Evolutionary conservation across 2,888 invertebrate genomes (phyloP).

Genomic region (Pollenia angustigena): DNA sequence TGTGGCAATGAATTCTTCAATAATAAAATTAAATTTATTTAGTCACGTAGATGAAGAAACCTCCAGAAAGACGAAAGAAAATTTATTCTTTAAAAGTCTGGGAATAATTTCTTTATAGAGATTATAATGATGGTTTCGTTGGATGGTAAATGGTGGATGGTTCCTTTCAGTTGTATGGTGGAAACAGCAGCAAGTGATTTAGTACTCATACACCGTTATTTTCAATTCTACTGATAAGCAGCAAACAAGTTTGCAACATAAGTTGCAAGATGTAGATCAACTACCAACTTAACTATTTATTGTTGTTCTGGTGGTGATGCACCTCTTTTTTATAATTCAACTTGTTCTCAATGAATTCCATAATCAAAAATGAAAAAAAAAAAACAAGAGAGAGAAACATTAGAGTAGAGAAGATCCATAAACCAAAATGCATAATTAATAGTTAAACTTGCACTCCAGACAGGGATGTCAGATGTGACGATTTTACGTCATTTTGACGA

Average conservation of each 20-base stretch:
- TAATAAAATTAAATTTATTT: slow-evolving; percentile 48
- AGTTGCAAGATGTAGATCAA: slow-evolving; percentile 72
- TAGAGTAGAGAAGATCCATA: slow-evolving; percentile 50
- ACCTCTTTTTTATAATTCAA: slow-evolving; percentile 14
- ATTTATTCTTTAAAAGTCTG: slow-evolving; percentile 45
- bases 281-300: slow-evolving; percentile 63
- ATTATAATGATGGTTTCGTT: slow-evolving; percentile 3
- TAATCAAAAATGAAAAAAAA: neutral
- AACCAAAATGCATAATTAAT: slow-evolving; percentile 73
- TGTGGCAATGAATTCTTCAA: slow-evolving; percentile 10
- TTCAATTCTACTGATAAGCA: slow-evolving; percentile 66
- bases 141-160: neutral
- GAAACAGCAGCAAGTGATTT: slow-evolving; percentile 59
- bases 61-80: slow-evolving; percentile 19
- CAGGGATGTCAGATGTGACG: too few species aligned
- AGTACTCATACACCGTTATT: slow-evolving; percentile 72
- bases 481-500: too few species aligned
- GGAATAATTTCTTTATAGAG: slow-evolving; percentile 4
- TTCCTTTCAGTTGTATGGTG: neutral
- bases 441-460: slow-evolving; percentile 61
- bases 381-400: neutral
- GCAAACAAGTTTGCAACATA: slow-evolving; percentile 63
- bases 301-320: slow-evolving; percentile 21
- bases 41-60: slow-evolving; percentile 39
- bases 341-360: slow-evolving; percentile 27